Base-by-base conservation (phyloP, 2,113 vertebrate genomes). In the Coturnix japonica region DNA sequence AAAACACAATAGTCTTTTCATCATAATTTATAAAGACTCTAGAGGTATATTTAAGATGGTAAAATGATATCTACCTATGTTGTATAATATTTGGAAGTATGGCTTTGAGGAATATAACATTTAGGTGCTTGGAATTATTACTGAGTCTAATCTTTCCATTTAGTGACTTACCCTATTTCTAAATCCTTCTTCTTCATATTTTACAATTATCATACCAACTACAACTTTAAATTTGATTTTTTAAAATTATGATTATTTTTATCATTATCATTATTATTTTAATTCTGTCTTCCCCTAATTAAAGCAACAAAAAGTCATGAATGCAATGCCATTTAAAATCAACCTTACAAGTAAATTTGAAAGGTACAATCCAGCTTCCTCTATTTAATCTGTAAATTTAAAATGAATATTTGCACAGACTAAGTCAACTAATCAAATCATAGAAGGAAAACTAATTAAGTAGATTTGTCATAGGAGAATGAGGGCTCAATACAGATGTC, bases 371-470 rank as follows among this genome's bases (percentile, higher is more conserved):
- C 9, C 4, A 56, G 2, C 9, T 77, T 87, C 33, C 4, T 67
- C 60, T 95, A 46, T 82, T 92, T 80, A 91, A 94, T 77, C 23
- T 41, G 31, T 25, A 74, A 80, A 83, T 74, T 82, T 80, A 46
- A 82, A 89, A 85, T 51, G 2, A 94, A 93, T 94, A 85, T 83
- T 85, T 87, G 85, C 59, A 41, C 28, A 82, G 33, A 30, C 44
- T 91, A 82, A 94, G 80, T 77, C 43, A 92, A 57, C 74, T 75
- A 61, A 87, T 80, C 9, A 78, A 90, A 90, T 90, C 4, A 80
- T 35, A 44, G 19, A 81, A 83, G 54, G 78, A 85, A 95, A 94
- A 12, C 26, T 85, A 90, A 80, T 89, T 95, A 94, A 79, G 33
- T 87, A 71, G 60, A 59, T 37, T 28, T 80, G 78, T 82, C 84